Conservation (phyloP, 2,113 vertebrate species). For the Nesospiza acunhae region DNA sequence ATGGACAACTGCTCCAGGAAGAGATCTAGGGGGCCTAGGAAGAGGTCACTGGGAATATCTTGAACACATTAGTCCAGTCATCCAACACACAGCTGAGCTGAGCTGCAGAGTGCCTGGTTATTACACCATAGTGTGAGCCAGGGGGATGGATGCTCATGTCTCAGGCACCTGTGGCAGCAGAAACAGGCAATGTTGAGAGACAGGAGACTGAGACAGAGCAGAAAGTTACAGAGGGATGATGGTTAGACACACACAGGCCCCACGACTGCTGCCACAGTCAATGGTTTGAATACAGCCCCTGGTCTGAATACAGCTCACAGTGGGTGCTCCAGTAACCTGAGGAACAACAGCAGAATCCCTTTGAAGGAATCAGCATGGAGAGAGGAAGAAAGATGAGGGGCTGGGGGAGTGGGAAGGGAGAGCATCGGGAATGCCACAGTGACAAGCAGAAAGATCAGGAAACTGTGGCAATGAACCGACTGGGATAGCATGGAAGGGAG, state of each 20-base stretch:
- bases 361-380: not conserved
- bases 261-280: fast-evolving
- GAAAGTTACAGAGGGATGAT: not conserved
- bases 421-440: not conserved
- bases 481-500: not conserved
- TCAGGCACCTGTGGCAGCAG: not conserved
- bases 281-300: not conserved
- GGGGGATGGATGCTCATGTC: not conserved
- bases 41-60: not conserved
- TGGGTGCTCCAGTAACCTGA: not conserved
- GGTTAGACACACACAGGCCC: not conserved
- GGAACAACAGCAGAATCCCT: not conserved
- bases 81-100: not conserved
- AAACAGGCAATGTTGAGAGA: not conserved
- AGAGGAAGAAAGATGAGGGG: not conserved
- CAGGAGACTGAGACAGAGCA: not conserved
- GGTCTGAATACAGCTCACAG: not conserved
- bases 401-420: too few relatives aligned
- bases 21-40: not conserved
- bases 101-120: not conserved
- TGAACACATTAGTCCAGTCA: not conserved
- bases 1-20: not conserved
- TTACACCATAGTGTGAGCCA: fast-evolving
- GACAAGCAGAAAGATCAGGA: not conserved
- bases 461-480: not conserved